These are phyloP conservation scores for Rhinichthys osculus DNA, from an alignment of 2,797 vertebrate genomes.

Conservation along the genomic window DNA sequence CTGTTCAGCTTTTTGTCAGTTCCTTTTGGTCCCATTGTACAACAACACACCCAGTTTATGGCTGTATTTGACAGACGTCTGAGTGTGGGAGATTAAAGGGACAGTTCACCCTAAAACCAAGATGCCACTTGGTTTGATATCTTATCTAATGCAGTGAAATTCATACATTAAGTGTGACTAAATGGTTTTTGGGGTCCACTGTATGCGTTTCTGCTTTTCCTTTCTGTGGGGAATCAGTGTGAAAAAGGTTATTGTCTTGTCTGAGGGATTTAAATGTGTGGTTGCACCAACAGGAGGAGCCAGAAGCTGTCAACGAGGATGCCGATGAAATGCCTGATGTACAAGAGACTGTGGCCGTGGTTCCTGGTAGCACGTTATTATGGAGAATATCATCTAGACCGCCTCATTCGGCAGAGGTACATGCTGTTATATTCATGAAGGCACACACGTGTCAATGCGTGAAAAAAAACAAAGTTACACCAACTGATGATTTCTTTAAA, in stretches of 20 bases:
- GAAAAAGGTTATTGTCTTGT: neutral
- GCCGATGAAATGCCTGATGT: slow-evolving; percentile 91
- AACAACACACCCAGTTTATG: neutral
- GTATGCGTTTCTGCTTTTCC: neutral
- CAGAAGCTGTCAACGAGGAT: slow-evolving; percentile 80
- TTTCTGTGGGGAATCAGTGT: neutral
- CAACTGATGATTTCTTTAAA: neutral
- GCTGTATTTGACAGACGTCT: neutral
- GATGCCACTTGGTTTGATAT: neutral
- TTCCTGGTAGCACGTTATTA: slow-evolving; percentile 93
- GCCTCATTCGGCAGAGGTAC: slow-evolving; percentile 86
- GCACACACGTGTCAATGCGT: neutral
- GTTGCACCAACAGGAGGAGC: slow-evolving; percentile 72
- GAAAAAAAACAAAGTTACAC: neutral
- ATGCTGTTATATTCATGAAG: neutral
- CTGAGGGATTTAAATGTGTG: slow-evolving; percentile 51
- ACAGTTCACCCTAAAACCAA: neutral
- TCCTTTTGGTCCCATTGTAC: neutral
- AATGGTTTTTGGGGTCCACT: neutral
- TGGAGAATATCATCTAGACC: slow-evolving; percentile 94
- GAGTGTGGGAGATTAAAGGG: neutral
- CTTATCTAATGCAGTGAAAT: neutral
- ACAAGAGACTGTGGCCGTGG: slow-evolving; percentile 90
- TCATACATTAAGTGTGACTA: neutral
- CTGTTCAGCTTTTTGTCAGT: neutral